Conservation (phyloP, 2,888 invertebrate genomes). For the Pandemis corylana region DNA sequence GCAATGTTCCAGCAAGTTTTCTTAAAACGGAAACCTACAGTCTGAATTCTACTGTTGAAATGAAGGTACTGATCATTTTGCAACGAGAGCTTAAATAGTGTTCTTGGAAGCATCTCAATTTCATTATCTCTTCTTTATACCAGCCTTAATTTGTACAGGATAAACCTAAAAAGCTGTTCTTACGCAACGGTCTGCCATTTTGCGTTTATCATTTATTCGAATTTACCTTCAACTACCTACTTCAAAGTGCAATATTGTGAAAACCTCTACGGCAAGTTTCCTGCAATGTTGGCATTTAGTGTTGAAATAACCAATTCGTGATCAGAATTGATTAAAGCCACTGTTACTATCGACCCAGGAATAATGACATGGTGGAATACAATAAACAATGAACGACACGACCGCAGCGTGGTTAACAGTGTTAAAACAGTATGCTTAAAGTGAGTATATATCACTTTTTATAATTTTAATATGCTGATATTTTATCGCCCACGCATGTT, state of each 20-base stretch:
- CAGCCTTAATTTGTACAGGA: too few relatives aligned
- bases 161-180: neutral
- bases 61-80: too few relatives aligned
- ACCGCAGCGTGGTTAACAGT: constrained; percentile 40
- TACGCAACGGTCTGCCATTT: neutral
- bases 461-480: neutral
- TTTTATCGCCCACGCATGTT: neutral
- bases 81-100: too few relatives aligned
- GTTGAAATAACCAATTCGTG: constrained; percentile 38
- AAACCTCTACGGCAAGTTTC: constrained; percentile 4
- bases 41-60: too few relatives aligned
- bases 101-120: too few relatives aligned
- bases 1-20: neutral
- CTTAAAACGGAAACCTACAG: too few relatives aligned
- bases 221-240: neutral
- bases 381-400: constrained; percentile 62
- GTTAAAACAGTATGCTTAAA: constrained; percentile 28
- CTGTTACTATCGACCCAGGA: constrained; percentile 44
- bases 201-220: neutral
- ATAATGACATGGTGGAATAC: constrained; percentile 58
- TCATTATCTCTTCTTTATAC: too few relatives aligned
- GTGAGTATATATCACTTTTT: neutral
- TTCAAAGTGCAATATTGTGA: constrained; percentile 1
- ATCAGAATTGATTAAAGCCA: constrained; percentile 41
- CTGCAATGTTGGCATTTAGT: constrained; percentile 29